phyloP scores from a whole-genome alignment of 2,888 invertebrate species.

The Ophion costatus region DNA sequence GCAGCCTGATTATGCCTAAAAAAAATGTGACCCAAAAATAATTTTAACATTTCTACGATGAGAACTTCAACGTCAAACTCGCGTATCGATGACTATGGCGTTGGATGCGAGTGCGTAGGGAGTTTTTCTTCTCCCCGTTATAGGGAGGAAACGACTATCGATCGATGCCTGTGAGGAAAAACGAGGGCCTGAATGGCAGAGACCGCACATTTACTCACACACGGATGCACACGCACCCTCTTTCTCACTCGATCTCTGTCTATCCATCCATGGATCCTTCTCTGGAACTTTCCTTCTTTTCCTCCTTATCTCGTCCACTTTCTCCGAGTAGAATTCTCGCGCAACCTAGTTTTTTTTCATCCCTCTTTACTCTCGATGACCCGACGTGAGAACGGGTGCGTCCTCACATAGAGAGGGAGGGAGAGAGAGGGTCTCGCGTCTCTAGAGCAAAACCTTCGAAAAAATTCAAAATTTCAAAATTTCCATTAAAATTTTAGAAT shows the following conservation, averaged over 20 bases:
- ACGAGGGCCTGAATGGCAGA: conserved; percentile 59
- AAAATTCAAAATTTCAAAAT: no score
- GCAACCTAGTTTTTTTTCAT: conserved; percentile 55
- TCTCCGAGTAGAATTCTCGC: conserved; percentile 31
- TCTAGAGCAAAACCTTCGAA: no score
- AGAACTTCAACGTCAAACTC: not conserved
- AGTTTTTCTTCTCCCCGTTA: conserved; percentile 67
- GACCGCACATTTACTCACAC: conserved; percentile 37
- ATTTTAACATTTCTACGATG: not conserved
- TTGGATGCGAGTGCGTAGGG: conserved; percentile 69
- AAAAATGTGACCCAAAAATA: not conserved
- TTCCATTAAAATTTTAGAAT: no score
- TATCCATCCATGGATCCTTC: conserved; percentile 4
- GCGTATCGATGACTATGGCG: conserved; percentile 15
- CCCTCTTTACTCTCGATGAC: conserved; percentile 49
- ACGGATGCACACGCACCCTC: conserved; percentile 60
- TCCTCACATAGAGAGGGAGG: conserved; percentile 7
- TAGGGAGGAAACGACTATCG: conserved; percentile 76
- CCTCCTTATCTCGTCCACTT: conserved; percentile 25
- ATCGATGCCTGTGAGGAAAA: conserved; percentile 73
- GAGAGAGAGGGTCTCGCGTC: conserved; percentile 29
- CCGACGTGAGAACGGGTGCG: conserved; percentile 45
- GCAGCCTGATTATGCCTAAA: not conserved
- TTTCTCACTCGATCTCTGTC: conserved; percentile 42
- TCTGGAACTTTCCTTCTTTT: conserved; percentile 31